Evolutionary conservation across 1,140 invertebrate species (phyloP).

Genomic region (Dendroctonus valens): DNA sequence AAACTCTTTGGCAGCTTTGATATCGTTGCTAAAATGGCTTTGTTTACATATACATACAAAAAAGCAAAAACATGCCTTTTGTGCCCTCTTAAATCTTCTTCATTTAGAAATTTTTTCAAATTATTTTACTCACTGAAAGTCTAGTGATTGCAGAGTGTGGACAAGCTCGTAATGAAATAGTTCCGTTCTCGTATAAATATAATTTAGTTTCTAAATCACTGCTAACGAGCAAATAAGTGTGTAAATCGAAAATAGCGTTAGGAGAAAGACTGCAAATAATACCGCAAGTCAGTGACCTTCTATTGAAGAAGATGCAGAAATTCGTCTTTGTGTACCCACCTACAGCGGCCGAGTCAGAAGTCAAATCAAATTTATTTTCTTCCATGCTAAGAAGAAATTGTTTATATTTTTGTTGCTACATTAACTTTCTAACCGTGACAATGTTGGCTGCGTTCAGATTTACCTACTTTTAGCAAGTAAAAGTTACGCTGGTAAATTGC

Average conservation of each 20-base stretch:
- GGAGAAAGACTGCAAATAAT: slow-evolving; percentile 24
- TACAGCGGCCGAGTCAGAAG: slow-evolving; percentile 27
- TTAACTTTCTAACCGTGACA: slow-evolving; percentile 23
- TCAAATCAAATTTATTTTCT: slow-evolving; percentile 34
- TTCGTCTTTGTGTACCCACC: slow-evolving; percentile 30
- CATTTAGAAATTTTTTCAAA: too few species aligned
- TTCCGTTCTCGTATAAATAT: too few species aligned
- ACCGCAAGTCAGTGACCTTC: slow-evolving; percentile 27
- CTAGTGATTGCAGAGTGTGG: too few species aligned
- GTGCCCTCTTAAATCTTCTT: too few species aligned
- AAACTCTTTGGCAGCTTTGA: too few species aligned
- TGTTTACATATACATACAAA: too few species aligned
- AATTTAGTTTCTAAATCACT: too few species aligned
- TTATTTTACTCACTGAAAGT: too few species aligned
- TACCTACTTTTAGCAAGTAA: background rate
- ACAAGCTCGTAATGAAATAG: too few species aligned
- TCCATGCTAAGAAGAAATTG: slow-evolving; percentile 19
- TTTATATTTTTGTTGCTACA: slow-evolving; percentile 22
- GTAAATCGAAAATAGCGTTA: slow-evolving; percentile 33
- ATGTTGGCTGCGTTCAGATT: background rate
- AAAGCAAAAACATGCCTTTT: too few species aligned
- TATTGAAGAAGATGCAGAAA: slow-evolving; percentile 33
- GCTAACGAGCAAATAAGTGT: slow-evolving; percentile 1
- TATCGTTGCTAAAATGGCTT: too few species aligned
- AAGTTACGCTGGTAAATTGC: background rate